Conservation (phyloP, 2,888 invertebrate genomes). For the Sesia bembeciformis region DNA sequence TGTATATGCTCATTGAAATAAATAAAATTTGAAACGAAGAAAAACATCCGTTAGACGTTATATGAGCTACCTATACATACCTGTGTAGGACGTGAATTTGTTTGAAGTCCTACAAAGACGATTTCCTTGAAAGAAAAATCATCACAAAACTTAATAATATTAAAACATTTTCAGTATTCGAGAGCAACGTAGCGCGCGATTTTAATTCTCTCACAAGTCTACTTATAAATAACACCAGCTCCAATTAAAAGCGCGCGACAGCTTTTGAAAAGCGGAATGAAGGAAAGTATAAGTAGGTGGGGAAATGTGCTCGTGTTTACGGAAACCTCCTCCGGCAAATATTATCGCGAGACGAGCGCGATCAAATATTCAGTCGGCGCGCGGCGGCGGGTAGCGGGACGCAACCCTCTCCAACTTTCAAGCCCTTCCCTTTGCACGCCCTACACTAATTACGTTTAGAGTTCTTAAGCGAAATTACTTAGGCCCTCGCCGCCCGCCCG, state of each 20-base stretch:
- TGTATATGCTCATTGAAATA: conserved; percentile 6
- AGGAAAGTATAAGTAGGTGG: conserved; percentile 60
- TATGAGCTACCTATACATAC: conserved; percentile 17
- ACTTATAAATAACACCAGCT: conserved; percentile 61
- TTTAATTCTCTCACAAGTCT: conserved; percentile 70
- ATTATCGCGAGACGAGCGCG: conserved; percentile 71
- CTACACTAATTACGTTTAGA: conserved; percentile 81
- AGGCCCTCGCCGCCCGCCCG: conserved; percentile 71
- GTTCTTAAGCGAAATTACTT: conserved; percentile 81
- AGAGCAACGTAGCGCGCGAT: conserved; percentile 58
- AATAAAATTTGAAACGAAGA: conserved; percentile 24
- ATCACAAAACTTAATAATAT: conserved; percentile 56
- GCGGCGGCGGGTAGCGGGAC: conserved; percentile 46
- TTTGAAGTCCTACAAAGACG: conserved; percentile 56
- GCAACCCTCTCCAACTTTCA: conserved; percentile 78
- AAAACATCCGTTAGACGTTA: conserved; percentile 24
- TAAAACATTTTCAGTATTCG: conserved; percentile 55
- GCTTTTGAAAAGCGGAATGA: conserved; percentile 58
- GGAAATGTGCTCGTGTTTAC: conserved; percentile 68
- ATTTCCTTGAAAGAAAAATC: conserved; percentile 51
- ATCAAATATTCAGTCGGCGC: conserved; percentile 71
- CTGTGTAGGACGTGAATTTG: conserved; percentile 41
- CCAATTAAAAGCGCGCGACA: conserved; percentile 69
- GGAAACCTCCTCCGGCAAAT: conserved; percentile 71
- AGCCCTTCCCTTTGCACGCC: conserved; percentile 77